phyloP scores from a whole-genome alignment of 2,888 invertebrate species.

The Monochamus alternatus region DNA sequence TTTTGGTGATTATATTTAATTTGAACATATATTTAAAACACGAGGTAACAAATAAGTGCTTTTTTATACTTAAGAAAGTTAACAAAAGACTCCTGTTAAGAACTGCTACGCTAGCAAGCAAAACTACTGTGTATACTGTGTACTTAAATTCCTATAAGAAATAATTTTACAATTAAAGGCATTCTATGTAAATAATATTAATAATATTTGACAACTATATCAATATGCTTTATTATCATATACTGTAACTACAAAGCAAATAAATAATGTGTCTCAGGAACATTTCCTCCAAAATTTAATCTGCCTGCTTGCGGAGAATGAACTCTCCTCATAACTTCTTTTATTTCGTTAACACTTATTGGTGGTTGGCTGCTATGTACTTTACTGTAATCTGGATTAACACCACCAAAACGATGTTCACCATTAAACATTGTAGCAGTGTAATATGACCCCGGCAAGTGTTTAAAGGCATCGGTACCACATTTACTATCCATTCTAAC shows the following conservation, averaged over 20 bases:
- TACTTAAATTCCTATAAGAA: too few relatives aligned
- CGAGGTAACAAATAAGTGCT: too few relatives aligned
- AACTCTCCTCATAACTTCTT: conserved; percentile 86
- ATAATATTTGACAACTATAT: too few relatives aligned
- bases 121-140: too few relatives aligned
- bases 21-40: too few relatives aligned
- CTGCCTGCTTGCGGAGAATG: conserved; percentile 76
- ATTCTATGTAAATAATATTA: too few relatives aligned
- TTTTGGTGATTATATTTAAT: too few relatives aligned
- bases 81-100: too few relatives aligned
- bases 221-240: too few relatives aligned
- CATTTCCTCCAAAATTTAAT: conserved; percentile 71
- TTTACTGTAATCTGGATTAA: conserved; percentile 69
- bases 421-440: conserved; percentile 77
- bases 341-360: conserved; percentile 86
- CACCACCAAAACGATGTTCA: conserved; percentile 70
- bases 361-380: conserved; percentile 80
- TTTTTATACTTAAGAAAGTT: too few relatives aligned
- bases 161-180: too few relatives aligned
- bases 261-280: conserved; percentile 65
- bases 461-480: conserved; percentile 81
- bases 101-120: too few relatives aligned
- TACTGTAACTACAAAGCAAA: conserved; percentile 62
- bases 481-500: conserved; percentile 84
- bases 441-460: conserved; percentile 78